These are phyloP conservation scores for Erynnis tages DNA, from an alignment of 2,888 invertebrate genomes.

Conservation along the genomic window DNA sequence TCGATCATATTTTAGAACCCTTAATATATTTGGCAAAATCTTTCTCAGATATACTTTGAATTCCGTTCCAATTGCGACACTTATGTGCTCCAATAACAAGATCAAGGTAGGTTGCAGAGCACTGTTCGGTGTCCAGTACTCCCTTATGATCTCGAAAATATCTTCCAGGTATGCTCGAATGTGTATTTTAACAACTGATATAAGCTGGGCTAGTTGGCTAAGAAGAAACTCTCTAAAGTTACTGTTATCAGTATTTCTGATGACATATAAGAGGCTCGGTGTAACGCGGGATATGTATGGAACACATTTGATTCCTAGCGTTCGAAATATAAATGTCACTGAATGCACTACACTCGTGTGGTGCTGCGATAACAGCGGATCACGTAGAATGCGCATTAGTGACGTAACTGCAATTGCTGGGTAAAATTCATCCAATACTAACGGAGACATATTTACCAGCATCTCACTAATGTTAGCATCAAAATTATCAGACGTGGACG, in stretches of 20 bases:
- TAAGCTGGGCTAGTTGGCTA: constrained; percentile 94
- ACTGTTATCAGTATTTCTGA: constrained; percentile 89
- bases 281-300: constrained; percentile 95
- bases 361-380: constrained; percentile 93
- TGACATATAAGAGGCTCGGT: constrained; percentile 93
- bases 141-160: constrained; percentile 95
- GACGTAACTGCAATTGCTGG: constrained; percentile 98
- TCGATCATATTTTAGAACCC: constrained; percentile 94
- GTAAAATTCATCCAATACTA: constrained; percentile 97
- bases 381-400: constrained; percentile 95
- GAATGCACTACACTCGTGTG: constrained; percentile 98
- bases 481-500: constrained; percentile 79
- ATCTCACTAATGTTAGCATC: constrained; percentile 92
- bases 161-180: constrained; percentile 97
- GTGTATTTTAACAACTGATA: constrained; percentile 97
- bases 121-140: constrained; percentile 94
- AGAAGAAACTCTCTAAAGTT: constrained; percentile 96
- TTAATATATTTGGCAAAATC: constrained; percentile 95
- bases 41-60: constrained; percentile 97
- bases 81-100: constrained; percentile 94
- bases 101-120: constrained; percentile 94
- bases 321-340: constrained; percentile 97
- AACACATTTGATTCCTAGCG: constrained; percentile 96
- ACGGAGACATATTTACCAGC: constrained; percentile 95
- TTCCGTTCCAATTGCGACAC: constrained; percentile 95